Base-by-base conservation (phyloP, 2,113 vertebrate genomes). In the Hydropotes inermis region DNA sequence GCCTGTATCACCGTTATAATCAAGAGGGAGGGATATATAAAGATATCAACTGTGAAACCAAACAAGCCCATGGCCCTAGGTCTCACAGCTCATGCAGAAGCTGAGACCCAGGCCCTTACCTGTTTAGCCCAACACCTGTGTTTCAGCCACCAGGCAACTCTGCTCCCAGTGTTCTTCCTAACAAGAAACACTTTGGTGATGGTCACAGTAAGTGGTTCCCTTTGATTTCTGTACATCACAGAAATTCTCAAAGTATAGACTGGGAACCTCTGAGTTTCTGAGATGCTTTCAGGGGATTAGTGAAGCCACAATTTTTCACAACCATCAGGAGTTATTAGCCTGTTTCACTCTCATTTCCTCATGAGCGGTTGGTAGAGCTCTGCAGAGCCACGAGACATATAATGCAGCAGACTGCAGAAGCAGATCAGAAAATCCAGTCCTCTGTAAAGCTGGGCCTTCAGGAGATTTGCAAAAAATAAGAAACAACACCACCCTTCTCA, bases 131-230 rank as follows among this genome's bases (percentile, higher is more conserved):
- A 9, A 89, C 15, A 30, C 30, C 15, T 17, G 23, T 27, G 52
- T 52, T 89, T 30, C 30, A 70, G 61, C 15, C n/a, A 55, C 3
- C 3, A 25, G 4, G 9, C 16, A 2, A 55, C 86, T 55, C 76
- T n/a, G 54, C 30, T 21, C 50, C 15, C 6, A 1, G 1, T 0
- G 39, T 13, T 27, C 39, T 15, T 43, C 43, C 7, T 15, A 50
- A 78, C 28, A 85, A 47, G 3, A 47, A 81, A 64, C 25, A 43
- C 47, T 28, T 54, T 36, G 64, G 58, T 52, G n/a, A 74, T 6
- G 45, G 76, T 8, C 4, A 52, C 1, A 7, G 47, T 55, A 92
- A 28, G 45, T 6, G 27, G 19, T 57, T 87, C n/a, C 23, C 23
- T 78, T 61, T 81, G 82, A n/a, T 64, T 55, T 83, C 1, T 52